Conservation (phyloP, 2,888 invertebrate genomes). For the Eumerus sabulonum region DNA sequence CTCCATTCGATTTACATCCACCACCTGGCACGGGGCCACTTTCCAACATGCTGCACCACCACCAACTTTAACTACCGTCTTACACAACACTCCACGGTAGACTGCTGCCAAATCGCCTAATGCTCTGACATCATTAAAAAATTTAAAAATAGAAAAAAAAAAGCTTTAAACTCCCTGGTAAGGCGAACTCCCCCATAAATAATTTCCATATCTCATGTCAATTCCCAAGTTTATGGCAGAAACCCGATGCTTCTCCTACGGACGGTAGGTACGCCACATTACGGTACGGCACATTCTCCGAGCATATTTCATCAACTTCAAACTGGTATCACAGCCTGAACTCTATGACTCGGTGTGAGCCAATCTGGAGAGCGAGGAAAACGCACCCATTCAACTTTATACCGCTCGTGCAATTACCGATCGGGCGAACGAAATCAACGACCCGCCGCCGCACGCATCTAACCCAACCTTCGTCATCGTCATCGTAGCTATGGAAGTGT, state of each 20-base stretch:
- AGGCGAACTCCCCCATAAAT: conserved; percentile 25
- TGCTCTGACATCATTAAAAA: not conserved
- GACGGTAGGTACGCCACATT: not conserved
- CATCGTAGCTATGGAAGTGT: no score
- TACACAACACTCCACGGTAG: no score
- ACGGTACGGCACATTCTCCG: no score
- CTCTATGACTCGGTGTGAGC: conserved; percentile 11
- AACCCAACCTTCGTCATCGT: conserved; percentile 29
- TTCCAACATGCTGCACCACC: no score
- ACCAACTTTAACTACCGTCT: no score
- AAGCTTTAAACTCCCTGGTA: conserved; percentile 24
- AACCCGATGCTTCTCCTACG: conserved; percentile 1
- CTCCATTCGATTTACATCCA: no score
- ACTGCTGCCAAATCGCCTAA: not conserved
- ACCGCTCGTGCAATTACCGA: conserved; percentile 48
- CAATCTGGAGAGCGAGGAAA: conserved; percentile 13
- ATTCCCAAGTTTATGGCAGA: conserved; percentile 17
- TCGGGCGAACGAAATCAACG: conserved; percentile 43
- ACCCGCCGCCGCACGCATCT: conserved; percentile 43
- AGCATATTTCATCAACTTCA: conserved; percentile 7
- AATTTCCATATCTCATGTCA: conserved; percentile 10
- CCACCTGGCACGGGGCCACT: no score
- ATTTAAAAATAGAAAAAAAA: no score
- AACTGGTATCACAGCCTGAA: conserved; percentile 32
- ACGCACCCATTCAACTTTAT: conserved; percentile 44